Base-by-base conservation (phyloP, 2,888 invertebrate species). In the Callosobruchus maculatus region DNA sequence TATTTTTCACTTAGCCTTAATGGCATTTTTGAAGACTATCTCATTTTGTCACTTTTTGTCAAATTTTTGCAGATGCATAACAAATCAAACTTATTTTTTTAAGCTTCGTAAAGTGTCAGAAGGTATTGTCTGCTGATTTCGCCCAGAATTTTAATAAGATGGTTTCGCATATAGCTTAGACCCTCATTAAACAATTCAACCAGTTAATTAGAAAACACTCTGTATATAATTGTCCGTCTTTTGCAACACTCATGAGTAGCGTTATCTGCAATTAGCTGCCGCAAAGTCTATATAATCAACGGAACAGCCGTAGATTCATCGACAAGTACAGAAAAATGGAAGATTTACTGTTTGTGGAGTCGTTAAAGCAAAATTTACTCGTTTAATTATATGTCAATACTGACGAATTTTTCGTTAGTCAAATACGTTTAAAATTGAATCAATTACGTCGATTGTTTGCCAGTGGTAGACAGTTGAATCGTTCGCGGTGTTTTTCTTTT, bases 351-450 rank as follows among this genome's bases (percentile, higher is more conserved):
- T 74, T 74, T 68, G 68, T 21, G 30, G 21, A 72, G 26, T 76
- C 74, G 71, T 76, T 73, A 71, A 77, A 78, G 78, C 74, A 74
- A 78, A 75, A 77, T 78, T 77, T 78, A 78, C 78, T 76, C 77
- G 72, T 78, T 79, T 80, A 82, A 82, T 81, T 80, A 78, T 81
- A 80, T 78, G 82, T 82, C 80, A 83, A 82, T 78, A 82, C 75
- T 76, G 77, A 77, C 71, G 70, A 73, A 72, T 77, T 80, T 81
- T 81, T 82, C 79, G 81, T 81, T 81, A 80, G 80, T 82, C 78
- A 80, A 82, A 83, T 82, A 82, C 81, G 78, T 79, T 83, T 81
- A 82, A 83, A 83, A 83, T 82, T 82, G 78, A 81, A 83, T 83
- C 83, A 82, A 83, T 83, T 82, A 83, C 80, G 78, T 67, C 70